phyloP scores from a whole-genome alignment of 2,888 invertebrate genomes.

The Troglohyphantes excavatus region DNA sequence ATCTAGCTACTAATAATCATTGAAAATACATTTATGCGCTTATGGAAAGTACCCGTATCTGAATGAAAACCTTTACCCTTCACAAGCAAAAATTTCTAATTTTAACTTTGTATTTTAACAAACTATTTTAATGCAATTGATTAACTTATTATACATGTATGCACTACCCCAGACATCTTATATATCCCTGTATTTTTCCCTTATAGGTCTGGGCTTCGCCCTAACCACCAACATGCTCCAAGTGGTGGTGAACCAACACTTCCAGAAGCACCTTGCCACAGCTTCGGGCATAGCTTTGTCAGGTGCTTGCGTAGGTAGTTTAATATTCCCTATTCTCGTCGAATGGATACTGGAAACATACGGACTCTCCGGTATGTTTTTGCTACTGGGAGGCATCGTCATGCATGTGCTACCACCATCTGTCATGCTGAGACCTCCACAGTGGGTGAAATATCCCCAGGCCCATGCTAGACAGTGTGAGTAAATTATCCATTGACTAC shows the following conservation, averaged over 20 bases:
- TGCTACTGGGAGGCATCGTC: constrained; percentile 26
- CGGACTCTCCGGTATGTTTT: constrained; percentile 27
- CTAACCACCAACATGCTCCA: constrained; percentile 19
- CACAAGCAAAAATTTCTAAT: no score
- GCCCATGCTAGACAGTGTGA: background rate
- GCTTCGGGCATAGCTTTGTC: constrained; percentile 51
- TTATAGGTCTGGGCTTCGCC: constrained; percentile 30
- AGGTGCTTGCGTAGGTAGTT: constrained; percentile 28
- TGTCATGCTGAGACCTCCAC: constrained; percentile 11
- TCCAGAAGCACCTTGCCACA: constrained; percentile 48
- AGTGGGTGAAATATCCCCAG: constrained; percentile 27
- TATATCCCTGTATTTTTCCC: no score
- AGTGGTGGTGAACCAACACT: constrained; percentile 31
- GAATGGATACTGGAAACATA: constrained; percentile 7
- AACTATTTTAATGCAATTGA: background rate
- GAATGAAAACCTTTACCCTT: no score
- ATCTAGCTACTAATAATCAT: no score
- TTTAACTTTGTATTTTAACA: background rate
- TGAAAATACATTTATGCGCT: no score
- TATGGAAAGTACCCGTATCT: no score
- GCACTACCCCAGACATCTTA: background rate
- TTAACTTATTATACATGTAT: background rate
- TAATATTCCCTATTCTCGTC: constrained; percentile 27
- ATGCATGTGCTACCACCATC: constrained; percentile 47
- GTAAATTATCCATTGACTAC: no score